These are phyloP conservation scores for Unio delphinus DNA, from an alignment of 2,888 invertebrate species.

Conservation along the genomic window DNA sequence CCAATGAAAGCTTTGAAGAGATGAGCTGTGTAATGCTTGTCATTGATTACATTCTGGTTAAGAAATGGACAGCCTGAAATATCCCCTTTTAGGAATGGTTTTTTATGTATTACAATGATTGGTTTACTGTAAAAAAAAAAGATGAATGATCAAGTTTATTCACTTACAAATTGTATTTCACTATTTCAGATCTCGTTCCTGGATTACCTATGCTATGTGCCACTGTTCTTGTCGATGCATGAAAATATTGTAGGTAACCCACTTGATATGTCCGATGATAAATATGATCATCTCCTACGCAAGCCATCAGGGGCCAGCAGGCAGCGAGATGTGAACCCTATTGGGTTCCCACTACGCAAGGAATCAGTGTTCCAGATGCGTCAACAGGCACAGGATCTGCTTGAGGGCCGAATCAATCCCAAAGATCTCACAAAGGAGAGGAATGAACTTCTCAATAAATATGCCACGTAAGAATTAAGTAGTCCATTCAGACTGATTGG, in stretches of 20 bases:
- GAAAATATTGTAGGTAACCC: slow-evolving; percentile 69
- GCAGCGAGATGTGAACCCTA: slow-evolving; percentile 69
- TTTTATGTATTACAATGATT: no score
- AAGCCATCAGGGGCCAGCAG: slow-evolving; percentile 50
- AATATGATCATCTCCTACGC: slow-evolving; percentile 55
- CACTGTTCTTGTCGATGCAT: slow-evolving; percentile 70
- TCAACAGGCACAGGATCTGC: slow-evolving; percentile 56
- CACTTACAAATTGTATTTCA: background rate
- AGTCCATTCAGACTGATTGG: no score
- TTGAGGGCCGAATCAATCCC: slow-evolving; percentile 51
- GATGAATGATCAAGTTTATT: no score
- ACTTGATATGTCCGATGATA: slow-evolving; percentile 66
- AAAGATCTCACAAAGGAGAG: slow-evolving; percentile 45
- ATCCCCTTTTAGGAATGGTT: no score
- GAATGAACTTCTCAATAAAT: slow-evolving; percentile 2
- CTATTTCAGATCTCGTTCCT: slow-evolving; percentile 68
- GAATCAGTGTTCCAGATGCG: slow-evolving; percentile 53
- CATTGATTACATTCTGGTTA: background rate
- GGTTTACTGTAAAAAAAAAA: no score
- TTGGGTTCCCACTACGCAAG: slow-evolving; percentile 61
- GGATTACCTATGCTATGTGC: slow-evolving; percentile 70
- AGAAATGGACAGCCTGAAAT: no score
- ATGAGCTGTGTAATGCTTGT: background rate
- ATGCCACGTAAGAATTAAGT: slow-evolving; percentile 14
- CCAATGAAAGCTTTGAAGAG: no score